Evolutionary conservation across 2,113 vertebrate genomes (phyloP).

Genomic region (Rhinogobius similis): DNA sequence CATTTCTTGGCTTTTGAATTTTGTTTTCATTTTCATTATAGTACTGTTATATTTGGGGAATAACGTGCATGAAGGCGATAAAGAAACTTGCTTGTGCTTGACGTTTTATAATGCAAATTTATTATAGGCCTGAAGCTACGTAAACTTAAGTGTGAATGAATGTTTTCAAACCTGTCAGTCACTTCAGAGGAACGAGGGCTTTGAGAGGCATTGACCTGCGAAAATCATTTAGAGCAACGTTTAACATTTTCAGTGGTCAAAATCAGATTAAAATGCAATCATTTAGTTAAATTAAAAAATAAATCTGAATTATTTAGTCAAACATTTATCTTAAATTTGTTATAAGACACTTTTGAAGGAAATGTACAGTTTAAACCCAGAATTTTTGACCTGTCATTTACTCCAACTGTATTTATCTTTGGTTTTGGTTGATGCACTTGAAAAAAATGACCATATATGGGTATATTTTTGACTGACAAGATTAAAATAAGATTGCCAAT

Average conservation of each 20-base stretch:
- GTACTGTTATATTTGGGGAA: conserved; percentile 1
- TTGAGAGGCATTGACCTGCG: background rate
- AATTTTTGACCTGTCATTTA: no score
- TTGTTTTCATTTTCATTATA: background rate
- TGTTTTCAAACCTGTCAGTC: background rate
- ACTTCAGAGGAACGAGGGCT: background rate
- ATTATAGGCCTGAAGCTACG: conserved; percentile 18
- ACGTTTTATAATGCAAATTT: conserved; percentile 2
- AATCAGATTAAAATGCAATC: background rate
- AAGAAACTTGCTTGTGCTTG: conserved; percentile 38
- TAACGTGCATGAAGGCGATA: background rate
- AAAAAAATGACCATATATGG: no score
- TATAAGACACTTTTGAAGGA: no score
- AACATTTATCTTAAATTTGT: no score
- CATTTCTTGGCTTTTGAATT: conserved; percentile 16
- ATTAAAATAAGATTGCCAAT: no score
- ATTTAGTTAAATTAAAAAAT: no score
- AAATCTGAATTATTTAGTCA: no score
- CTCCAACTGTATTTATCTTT: no score
- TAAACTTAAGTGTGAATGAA: conserved; percentile 6
- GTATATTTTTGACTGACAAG: no score
- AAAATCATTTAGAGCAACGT: background rate
- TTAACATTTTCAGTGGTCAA: background rate
- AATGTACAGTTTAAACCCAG: no score
- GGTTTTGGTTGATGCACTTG: no score